These are phyloP conservation scores for Leptinotarsa texana DNA, from an alignment of 1,140 invertebrate genomes.

Conservation along the genomic window DNA sequence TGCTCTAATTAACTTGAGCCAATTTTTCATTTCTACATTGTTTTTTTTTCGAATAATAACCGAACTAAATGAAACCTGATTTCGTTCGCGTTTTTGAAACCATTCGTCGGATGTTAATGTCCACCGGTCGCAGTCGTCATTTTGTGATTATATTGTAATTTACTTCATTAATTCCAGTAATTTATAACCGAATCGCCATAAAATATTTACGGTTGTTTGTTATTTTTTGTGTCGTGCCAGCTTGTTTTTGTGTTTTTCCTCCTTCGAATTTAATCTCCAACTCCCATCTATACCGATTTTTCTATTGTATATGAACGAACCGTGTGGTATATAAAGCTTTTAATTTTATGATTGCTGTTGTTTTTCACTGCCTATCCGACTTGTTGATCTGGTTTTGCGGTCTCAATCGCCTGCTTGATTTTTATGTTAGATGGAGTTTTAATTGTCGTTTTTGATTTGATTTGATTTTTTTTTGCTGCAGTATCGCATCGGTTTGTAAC, in stretches of 20 bases:
- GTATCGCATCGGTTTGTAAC: too few species aligned
- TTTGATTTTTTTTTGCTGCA: too few species aligned
- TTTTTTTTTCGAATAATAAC: background rate
- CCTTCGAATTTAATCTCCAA: background rate
- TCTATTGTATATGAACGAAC: background rate
- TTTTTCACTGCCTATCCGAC: too few species aligned
- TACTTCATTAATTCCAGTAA: constrained; percentile 13
- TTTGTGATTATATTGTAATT: constrained; percentile 19
- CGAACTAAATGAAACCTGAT: too few species aligned
- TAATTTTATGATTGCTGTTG: too few species aligned
- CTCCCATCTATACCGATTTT: constrained; percentile 12
- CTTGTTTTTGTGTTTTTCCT: background rate
- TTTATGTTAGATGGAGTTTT: too few species aligned
- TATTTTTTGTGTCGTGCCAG: constrained; percentile 10
- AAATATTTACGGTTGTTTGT: constrained; percentile 27
- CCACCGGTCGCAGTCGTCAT: background rate
- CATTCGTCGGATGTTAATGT: constrained; percentile 16
- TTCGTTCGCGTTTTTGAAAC: too few species aligned
- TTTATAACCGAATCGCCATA: constrained; percentile 14
- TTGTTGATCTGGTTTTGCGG: too few species aligned
- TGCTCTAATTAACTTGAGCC: background rate
- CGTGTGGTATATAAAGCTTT: too few species aligned
- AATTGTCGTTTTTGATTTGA: too few species aligned
- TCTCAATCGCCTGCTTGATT: too few species aligned
- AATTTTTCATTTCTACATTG: background rate